phyloP scores from a whole-genome alignment of 2,888 invertebrate species.

The Oxycera nigricornis region DNA sequence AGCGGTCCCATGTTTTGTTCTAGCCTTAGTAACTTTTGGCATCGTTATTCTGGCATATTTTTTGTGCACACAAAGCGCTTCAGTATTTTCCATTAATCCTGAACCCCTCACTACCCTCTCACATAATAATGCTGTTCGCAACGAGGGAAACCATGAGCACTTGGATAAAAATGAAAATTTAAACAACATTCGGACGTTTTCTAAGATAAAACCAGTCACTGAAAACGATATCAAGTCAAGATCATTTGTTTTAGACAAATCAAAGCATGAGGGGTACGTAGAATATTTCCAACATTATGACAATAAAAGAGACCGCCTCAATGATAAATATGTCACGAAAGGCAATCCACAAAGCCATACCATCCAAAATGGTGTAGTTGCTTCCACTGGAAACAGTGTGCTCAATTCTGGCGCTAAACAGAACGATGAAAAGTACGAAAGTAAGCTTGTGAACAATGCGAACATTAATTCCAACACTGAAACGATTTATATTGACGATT shows the following conservation, averaged over 20 bases:
- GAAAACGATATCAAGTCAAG: background rate
- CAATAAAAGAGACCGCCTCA: background rate
- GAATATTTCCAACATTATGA: background rate
- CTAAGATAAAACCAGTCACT: background rate
- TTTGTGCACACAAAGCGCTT: constrained; percentile 38
- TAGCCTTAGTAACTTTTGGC: constrained; percentile 50
- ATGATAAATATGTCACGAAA: background rate
- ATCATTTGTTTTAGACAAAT: background rate
- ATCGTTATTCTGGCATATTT: constrained; percentile 48
- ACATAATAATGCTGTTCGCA: background rate
- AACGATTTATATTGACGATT: constrained; percentile 53
- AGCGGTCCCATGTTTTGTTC: constrained; percentile 48
- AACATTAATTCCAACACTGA: constrained; percentile 44
- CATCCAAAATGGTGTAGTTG: background rate
- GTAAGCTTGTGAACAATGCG: background rate
- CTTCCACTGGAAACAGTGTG: no score
- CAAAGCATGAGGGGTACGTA: background rate
- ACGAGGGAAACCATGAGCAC: background rate
- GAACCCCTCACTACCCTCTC: background rate
- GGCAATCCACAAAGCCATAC: background rate
- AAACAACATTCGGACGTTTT: background rate
- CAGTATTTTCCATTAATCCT: background rate
- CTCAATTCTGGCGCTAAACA: no score
- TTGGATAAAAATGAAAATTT: background rate
- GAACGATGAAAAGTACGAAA: no score